Base-by-base conservation (phyloP, 2,113 vertebrate species). In the Callopanchax toddi region DNA sequence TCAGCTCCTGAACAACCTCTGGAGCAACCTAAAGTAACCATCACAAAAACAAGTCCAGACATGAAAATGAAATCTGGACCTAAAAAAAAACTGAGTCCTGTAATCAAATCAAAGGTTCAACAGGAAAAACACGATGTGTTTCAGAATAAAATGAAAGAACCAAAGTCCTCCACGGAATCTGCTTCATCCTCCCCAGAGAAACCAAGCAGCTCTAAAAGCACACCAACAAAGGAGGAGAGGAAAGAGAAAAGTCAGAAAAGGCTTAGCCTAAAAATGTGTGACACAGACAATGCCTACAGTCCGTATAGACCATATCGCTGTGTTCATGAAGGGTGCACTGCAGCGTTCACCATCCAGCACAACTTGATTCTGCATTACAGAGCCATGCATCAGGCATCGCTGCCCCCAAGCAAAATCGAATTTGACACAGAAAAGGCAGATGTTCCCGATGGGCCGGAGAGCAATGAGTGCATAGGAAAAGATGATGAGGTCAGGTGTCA, bases 301-400 rank as follows among this genome's bases (percentile, higher is more conserved):
- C 93, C 96, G 0, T 99, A 97, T 6, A 94, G 96, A 89, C 97
- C 97, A 0, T 99, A 99, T 67, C 92, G 94, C 7, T 99, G 97
- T 36, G 95, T 99, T 78, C 96, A 99, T 60, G 95, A 98, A 89
- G 96, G 96, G 70, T 99, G 97, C 84, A 94, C 94, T 26, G 97
- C 97, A 0, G 97, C 96, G 10, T 99, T 99, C 74, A 98, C 97
- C 0, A 97, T 99, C 87, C 96, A 99, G 6, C 97, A 98, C 29
- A 99, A 99, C 84, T 78, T 99, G 49, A 98, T 99, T 81, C 95
- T 99, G 43, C 97, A 99, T 87, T 99, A 99, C 76, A 95, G 95
- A 63, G 96, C 96, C 78, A 95, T 99, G 83, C 97, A 99, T 89
- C 97, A 98, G 78, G 94, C 96, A 1, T 92, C 95, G 62, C 87